Conservation (phyloP, 2,113 vertebrate genomes). For the Propithecus coquereli region DNA sequence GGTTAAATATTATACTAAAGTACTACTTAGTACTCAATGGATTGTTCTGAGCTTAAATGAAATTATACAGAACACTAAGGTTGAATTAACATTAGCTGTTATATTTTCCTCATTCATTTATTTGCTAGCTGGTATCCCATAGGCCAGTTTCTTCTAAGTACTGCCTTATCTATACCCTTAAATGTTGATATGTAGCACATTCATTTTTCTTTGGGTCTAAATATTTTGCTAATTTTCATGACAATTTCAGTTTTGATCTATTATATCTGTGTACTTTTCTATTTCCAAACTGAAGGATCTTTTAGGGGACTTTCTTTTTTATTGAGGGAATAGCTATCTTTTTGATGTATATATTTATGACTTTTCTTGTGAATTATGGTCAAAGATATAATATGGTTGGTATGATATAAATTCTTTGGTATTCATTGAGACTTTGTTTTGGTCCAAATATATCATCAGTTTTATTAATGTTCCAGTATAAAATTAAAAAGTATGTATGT, state of each 20-base stretch:
- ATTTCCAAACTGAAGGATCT: not conserved
- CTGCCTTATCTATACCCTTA: not conserved
- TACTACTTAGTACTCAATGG: not conserved
- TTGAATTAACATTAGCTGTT: not conserved
- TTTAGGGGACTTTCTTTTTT: not conserved
- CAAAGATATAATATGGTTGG: not conserved
- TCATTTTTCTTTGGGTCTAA: not conserved
- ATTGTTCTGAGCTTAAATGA: not conserved
- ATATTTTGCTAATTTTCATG: not conserved
- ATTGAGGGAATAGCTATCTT: not conserved
- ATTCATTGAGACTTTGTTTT: not conserved
- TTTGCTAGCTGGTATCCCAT: not conserved
- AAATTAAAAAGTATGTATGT: not conserved
- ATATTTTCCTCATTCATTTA: not conserved
- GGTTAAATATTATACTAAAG: not conserved
- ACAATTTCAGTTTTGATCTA: not conserved
- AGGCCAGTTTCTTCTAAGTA: not conserved
- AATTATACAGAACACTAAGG: not conserved
- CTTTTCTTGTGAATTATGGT: not conserved
- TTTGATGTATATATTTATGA: not conserved
- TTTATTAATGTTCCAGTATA: conserved; percentile 25
- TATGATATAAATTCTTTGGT: not conserved
- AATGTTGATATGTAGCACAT: not conserved
- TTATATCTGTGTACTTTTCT: not conserved
- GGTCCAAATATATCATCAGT: not conserved